These are phyloP conservation scores for Cheiracanthium punctorium DNA, from an alignment of 2,888 invertebrate genomes.

Conservation along the genomic window DNA sequence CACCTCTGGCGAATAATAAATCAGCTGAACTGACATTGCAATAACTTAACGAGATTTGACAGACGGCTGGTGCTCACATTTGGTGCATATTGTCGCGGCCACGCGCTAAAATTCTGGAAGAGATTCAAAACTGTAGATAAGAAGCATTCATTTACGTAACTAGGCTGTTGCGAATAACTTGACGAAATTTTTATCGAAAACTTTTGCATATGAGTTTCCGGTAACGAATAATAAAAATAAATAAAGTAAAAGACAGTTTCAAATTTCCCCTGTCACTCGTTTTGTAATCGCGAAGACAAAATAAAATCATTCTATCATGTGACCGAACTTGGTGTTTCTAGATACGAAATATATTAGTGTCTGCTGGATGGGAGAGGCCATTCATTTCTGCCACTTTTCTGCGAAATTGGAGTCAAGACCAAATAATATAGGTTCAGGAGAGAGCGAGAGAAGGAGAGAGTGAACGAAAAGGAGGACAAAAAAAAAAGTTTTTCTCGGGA, in stretches of 20 bases:
- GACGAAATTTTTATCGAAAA: too few species aligned
- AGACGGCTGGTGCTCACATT: too few species aligned
- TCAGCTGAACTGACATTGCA: too few species aligned
- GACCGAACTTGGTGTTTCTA: constrained; percentile 9
- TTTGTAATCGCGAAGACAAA: constrained; percentile 10
- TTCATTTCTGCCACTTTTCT: constrained; percentile 58
- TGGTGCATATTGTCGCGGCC: too few species aligned
- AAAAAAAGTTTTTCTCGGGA: background rate
- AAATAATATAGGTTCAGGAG: constrained; percentile 58
- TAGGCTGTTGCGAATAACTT: background rate
- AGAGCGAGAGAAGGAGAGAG: too few species aligned
- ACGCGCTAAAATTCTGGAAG: too few species aligned
- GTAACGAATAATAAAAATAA: background rate
- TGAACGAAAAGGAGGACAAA: too few species aligned
- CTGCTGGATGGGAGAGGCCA: constrained; percentile 26
- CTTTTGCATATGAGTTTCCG: constrained; percentile 1
- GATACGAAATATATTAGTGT: constrained; percentile 56
- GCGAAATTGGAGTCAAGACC: constrained; percentile 68
- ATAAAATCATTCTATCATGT: constrained; percentile 33
- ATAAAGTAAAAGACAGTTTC: too few species aligned
- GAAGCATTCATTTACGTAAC: background rate
- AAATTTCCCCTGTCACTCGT: background rate
- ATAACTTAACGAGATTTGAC: too few species aligned
- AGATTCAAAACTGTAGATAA: too few species aligned
- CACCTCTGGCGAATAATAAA: too few species aligned